phyloP scores from a whole-genome alignment of 2,888 invertebrate genomes.

The Ptychoptera albimana region DNA sequence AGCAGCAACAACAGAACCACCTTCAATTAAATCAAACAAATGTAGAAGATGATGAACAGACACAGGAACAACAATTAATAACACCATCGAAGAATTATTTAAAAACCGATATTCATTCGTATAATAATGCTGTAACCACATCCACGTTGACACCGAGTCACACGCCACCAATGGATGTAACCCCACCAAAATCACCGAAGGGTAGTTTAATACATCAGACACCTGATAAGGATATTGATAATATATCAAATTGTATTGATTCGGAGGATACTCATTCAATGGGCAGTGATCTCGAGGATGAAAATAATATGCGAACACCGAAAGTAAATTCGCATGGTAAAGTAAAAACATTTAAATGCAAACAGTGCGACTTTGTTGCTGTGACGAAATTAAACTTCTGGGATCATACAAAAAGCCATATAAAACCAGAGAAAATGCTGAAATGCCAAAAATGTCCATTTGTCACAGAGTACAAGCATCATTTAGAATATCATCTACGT shows the following conservation, averaged over 20 bases:
- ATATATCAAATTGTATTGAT: slow-evolving; percentile 31
- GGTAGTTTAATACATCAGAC: slow-evolving; percentile 4
- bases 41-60: slow-evolving; percentile 1
- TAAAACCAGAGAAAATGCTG: slow-evolving; percentile 81
- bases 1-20: slow-evolving; percentile 5
- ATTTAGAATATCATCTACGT: slow-evolving; percentile 89
- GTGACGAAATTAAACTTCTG: slow-evolving; percentile 85
- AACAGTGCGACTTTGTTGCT: slow-evolving; percentile 74
- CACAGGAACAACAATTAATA: not conserved
- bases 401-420: slow-evolving; percentile 82
- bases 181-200: slow-evolving; percentile 29
- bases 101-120: slow-evolving; percentile 1
- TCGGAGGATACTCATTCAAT: slow-evolving; percentile 24
- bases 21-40: not conserved
- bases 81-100: slow-evolving; percentile 2
- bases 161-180: slow-evolving; percentile 30
- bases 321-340: slow-evolving; percentile 46
- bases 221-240: slow-evolving; percentile 22
- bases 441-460: slow-evolving; percentile 89
- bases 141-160: slow-evolving; percentile 19
- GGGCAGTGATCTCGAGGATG: slow-evolving; percentile 25
- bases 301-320: slow-evolving; percentile 33
- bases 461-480: slow-evolving; percentile 97
- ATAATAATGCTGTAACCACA: not conserved
- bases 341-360: slow-evolving; percentile 81